These are phyloP conservation scores for Chionoecetes opilio DNA, from an alignment of 1,140 invertebrate species.

Conservation along the genomic window DNA sequence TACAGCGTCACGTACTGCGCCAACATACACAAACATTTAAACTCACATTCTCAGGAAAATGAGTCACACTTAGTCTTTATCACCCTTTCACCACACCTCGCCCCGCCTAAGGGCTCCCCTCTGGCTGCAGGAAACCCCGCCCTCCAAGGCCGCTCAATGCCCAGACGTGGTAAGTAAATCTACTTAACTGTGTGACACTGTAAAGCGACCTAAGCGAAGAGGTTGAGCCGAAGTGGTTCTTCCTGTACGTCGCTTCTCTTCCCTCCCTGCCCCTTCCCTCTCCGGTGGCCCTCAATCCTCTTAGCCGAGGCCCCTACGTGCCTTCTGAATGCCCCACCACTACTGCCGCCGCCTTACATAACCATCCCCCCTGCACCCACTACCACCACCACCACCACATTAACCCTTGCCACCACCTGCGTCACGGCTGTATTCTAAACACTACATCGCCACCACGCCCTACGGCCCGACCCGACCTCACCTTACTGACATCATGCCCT, in stretches of 20 bases:
- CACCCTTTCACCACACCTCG: background rate
- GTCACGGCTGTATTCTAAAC: background rate
- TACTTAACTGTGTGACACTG: background rate
- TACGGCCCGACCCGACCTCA: no score
- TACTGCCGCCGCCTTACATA: background rate
- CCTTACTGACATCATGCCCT: no score
- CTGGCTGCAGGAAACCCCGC: background rate
- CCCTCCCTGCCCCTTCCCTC: background rate
- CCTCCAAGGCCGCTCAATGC: background rate
- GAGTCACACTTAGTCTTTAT: background rate
- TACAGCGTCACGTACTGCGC: no score
- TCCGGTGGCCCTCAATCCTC: background rate
- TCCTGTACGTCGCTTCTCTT: background rate
- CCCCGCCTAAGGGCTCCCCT: background rate
- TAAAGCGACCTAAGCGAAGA: conserved; percentile 7
- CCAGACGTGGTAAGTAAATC: background rate
- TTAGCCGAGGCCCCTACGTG: background rate
- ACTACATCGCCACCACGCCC: no score
- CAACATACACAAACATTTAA: no score
- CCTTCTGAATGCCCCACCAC: background rate
- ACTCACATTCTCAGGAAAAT: no score
- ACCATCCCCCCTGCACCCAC: background rate
- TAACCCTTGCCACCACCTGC: background rate
- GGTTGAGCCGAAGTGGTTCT: background rate
- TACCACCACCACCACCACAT: background rate